Percentiles rank a stretch among this genome's conserved stretches.
Conservation (phyloP, 2,888 invertebrate genomes). For the Oxytorus armatus region DNA sequence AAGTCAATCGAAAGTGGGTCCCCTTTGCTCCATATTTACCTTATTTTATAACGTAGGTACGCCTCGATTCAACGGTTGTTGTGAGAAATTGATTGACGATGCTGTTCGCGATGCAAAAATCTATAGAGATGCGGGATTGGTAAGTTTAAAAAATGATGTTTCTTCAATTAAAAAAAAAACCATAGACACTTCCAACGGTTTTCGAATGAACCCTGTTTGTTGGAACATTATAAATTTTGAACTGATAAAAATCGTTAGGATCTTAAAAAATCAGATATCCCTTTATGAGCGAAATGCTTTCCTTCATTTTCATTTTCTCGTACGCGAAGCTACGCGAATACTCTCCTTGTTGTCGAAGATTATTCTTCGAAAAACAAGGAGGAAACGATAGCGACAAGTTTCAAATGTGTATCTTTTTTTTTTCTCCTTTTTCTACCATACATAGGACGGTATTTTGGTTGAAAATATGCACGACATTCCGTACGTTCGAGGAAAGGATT, state of each 20-base stretch:
- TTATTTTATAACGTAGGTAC: constrained; percentile 85
- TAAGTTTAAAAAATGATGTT: constrained; percentile 80
- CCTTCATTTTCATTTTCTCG: too few relatives aligned
- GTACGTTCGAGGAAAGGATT: constrained; percentile 86
- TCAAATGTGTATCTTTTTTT: not conserved
- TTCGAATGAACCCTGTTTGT: too few relatives aligned
- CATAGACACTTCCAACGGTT: not conserved
- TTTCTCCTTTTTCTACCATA: not conserved
- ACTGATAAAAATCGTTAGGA: constrained; percentile 26
- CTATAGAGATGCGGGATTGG: constrained; percentile 87
- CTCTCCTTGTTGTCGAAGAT: too few relatives aligned
- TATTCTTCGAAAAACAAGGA: too few relatives aligned
- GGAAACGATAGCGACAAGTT: too few relatives aligned
- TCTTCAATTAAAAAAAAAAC: too few relatives aligned
- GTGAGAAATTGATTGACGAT: constrained; percentile 86
- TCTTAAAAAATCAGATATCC: too few relatives aligned
- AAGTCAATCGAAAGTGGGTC: too few relatives aligned
- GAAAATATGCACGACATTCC: constrained; percentile 94
- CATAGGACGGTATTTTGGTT: constrained; percentile 89
- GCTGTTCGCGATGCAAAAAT: constrained; percentile 87
- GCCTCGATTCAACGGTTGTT: constrained; percentile 86
- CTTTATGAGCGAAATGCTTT: too few relatives aligned
- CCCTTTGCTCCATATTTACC: not conserved
- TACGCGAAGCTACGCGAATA: too few relatives aligned
- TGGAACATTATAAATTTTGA: too few relatives aligned